Percentiles rank a stretch among this genome's conserved stretches.
Conservation (phyloP, 2,797 vertebrate species). For the Dermochelys coriacea region DNA sequence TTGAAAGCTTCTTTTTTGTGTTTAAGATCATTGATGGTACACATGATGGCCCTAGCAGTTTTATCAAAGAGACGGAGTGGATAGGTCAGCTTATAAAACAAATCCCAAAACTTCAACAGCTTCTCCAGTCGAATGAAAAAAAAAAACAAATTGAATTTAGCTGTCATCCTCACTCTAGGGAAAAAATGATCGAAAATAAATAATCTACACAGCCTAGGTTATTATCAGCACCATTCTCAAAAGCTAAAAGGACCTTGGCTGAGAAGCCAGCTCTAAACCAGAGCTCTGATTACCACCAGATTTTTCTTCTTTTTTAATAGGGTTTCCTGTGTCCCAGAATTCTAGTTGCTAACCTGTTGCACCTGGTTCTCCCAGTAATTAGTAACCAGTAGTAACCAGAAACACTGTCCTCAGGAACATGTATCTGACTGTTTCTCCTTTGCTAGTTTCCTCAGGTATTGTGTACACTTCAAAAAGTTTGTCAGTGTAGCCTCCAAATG, state of each 20-base stretch:
- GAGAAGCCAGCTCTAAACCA: fast-evolving
- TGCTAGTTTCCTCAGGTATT: neutral
- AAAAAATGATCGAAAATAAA: neutral
- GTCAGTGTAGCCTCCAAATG: too few species aligned
- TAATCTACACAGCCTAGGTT: fast-evolving
- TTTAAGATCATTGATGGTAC: neutral
- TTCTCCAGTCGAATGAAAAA: neutral
- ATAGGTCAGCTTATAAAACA: neutral
- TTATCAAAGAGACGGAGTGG: neutral
- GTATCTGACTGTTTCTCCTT: neutral
- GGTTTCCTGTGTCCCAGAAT: neutral
- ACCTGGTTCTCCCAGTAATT: neutral
- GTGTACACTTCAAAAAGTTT: too few species aligned
- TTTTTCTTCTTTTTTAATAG: neutral
- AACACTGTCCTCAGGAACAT: neutral
- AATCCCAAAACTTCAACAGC: neutral
- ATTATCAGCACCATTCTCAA: neutral
- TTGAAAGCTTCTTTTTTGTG: too few species aligned
- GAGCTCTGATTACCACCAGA: fast-evolving
- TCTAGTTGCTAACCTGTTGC: neutral
- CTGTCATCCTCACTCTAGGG: neutral
- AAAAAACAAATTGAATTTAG: neutral
- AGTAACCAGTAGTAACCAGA: neutral
- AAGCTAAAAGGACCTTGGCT: neutral
- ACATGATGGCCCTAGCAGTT: neutral